Percentiles rank a stretch among this genome's conserved stretches.
These are phyloP conservation scores for Tetranychus truncatus DNA, from an alignment of 2,888 invertebrate genomes.

Conservation along the genomic window DNA sequence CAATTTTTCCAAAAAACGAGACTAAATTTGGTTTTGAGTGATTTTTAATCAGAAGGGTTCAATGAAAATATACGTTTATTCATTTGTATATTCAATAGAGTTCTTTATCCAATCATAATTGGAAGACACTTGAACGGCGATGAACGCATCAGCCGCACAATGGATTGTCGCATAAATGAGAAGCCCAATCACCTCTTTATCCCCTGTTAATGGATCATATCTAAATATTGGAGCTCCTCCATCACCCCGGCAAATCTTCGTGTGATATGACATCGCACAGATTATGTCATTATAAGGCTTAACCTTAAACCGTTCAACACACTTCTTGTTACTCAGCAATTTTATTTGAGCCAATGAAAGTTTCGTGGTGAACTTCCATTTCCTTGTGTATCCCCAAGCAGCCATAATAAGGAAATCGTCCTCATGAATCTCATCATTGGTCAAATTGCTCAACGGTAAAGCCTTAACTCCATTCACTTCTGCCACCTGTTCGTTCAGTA, in stretches of 20 bases:
- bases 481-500: not conserved
- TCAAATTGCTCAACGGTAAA: not conserved
- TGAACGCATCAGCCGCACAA: not conserved
- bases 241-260: not conserved
- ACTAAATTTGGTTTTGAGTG: no score
- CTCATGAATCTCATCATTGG: not conserved
- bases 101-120: not conserved
- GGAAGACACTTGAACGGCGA: not conserved
- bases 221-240: not conserved
- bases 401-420: not conserved
- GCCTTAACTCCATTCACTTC: not conserved
- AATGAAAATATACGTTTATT: no score
- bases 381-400: not conserved
- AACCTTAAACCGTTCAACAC: not conserved
- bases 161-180: not conserved
- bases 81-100: not conserved
- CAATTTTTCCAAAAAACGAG: no score
- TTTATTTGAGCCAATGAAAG: not conserved
- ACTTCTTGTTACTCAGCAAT: not conserved
- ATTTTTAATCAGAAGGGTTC: no score
- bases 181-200: not conserved
- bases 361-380: not conserved
- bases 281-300: not conserved
- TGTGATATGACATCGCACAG: not conserved
- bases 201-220: not conserved